Evolutionary conservation across 2,888 invertebrate species (phyloP).

Genomic region (Sialis fuliginosa): DNA sequence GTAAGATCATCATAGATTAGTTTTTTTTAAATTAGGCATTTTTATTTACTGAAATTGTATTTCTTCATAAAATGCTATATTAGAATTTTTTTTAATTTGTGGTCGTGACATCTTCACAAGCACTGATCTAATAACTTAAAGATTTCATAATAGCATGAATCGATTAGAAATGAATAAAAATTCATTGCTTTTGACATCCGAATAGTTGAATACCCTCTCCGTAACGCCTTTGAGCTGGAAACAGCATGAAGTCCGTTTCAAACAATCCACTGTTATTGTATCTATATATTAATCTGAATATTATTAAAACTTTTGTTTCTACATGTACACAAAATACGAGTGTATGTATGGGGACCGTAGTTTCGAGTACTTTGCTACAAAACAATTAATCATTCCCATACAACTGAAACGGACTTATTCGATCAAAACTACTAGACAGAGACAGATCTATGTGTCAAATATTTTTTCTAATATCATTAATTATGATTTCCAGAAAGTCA

Average conservation of each 20-base stretch:
- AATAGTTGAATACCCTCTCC: not conserved
- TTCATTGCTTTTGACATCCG: too few relatives aligned
- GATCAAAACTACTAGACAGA: not conserved
- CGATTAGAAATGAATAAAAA: too few relatives aligned
- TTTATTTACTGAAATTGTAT: too few relatives aligned
- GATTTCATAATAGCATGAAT: too few relatives aligned
- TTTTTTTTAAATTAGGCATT: too few relatives aligned
- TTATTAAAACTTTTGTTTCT: not conserved
- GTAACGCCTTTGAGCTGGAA: not conserved
- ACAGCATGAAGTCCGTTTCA: not conserved
- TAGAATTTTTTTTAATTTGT: too few relatives aligned
- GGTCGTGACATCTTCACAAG: too few relatives aligned
- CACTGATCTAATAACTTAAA: too few relatives aligned
- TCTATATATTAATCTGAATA: not conserved
- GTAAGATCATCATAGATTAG: too few relatives aligned
- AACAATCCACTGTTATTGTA: not conserved
- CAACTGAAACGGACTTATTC: not conserved
- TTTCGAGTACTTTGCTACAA: not conserved
- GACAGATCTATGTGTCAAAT: constrained; percentile 5
- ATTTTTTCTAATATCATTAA: constrained; percentile 6
- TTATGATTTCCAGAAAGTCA: constrained; percentile 5
- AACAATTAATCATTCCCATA: not conserved
- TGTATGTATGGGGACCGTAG: not conserved
- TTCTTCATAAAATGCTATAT: too few relatives aligned
- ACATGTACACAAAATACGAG: not conserved